Evolutionary conservation across 2,888 invertebrate species (phyloP).

Genomic region (Gisinianus flammeolus): DNA sequence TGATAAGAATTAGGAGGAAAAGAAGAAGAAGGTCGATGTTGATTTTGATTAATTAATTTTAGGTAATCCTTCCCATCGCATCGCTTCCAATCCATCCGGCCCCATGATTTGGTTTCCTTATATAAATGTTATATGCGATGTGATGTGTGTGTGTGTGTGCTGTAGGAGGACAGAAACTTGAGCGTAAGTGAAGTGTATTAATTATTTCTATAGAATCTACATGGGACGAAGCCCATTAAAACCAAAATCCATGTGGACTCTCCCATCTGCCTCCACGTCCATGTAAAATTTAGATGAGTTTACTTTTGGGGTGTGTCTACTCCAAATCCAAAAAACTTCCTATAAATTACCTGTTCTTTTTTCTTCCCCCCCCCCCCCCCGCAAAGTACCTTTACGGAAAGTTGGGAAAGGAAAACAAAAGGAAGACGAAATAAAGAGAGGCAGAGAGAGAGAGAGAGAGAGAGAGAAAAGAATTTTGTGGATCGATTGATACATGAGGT

Average conservation of each 20-base stretch:
- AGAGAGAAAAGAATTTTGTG: constrained; percentile 5
- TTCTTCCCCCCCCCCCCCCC: background rate
- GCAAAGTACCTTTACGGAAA: background rate
- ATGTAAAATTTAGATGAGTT: background rate
- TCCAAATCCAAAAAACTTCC: background rate
- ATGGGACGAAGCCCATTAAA: too few species aligned
- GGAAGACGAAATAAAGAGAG: background rate
- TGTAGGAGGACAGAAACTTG: too few species aligned
- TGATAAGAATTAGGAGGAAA: background rate
- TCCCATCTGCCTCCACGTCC: background rate
- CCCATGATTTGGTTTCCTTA: too few species aligned
- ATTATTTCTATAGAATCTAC: too few species aligned
- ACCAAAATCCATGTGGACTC: background rate
- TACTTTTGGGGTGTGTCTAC: background rate
- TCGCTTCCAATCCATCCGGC: too few species aligned
- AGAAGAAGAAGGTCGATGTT: background rate
- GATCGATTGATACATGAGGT: constrained; percentile 22
- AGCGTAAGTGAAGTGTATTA: too few species aligned
- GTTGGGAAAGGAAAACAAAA: background rate
- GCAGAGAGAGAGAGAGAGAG: background rate
- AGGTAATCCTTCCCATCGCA: background rate
- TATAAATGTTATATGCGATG: too few species aligned
- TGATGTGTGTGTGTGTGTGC: too few species aligned
- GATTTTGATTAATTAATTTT: background rate
- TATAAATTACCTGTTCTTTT: background rate